phyloP scores from a whole-genome alignment of 2,113 vertebrate species.

The Halichoeres trimaculatus region DNA sequence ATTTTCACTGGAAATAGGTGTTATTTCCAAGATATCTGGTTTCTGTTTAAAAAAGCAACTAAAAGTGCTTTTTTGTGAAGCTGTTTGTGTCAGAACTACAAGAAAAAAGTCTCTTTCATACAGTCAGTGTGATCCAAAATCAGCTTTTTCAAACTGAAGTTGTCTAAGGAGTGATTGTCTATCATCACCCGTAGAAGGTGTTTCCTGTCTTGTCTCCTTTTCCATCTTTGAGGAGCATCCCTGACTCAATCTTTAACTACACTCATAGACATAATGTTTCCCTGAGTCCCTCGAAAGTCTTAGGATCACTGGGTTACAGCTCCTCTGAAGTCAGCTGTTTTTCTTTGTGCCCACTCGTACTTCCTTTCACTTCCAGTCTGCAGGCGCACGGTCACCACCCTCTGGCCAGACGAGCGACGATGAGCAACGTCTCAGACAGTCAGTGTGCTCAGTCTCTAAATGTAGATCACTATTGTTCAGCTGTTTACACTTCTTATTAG shows the following conservation, averaged over 20 bases:
- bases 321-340: background rate
- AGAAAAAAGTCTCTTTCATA: too few species aligned
- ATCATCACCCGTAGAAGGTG: background rate
- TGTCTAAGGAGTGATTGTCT: background rate
- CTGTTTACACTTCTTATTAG: slow-evolving; percentile 8
- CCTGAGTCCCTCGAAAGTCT: background rate
- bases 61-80: background rate
- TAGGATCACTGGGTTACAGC: too few species aligned
- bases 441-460: slow-evolving; percentile 31
- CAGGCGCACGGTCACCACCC: slow-evolving; percentile 30
- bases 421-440: slow-evolving; percentile 57
- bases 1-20: too few species aligned
- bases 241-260: too few species aligned
- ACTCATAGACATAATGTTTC: background rate
- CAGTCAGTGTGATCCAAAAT: background rate
- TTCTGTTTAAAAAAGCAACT: too few species aligned
- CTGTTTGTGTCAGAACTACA: too few species aligned
- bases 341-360: background rate
- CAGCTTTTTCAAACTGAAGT: background rate
- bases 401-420: slow-evolving; percentile 33
- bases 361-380: slow-evolving; percentile 1
- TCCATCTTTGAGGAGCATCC: too few species aligned
- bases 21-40: too few species aligned
- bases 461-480: slow-evolving; percentile 45
- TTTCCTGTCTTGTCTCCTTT: too few species aligned